These are phyloP conservation scores for Herpailurus yagouaroundi DNA, from an alignment of 2,113 vertebrate genomes.

Conservation along the genomic window DNA sequence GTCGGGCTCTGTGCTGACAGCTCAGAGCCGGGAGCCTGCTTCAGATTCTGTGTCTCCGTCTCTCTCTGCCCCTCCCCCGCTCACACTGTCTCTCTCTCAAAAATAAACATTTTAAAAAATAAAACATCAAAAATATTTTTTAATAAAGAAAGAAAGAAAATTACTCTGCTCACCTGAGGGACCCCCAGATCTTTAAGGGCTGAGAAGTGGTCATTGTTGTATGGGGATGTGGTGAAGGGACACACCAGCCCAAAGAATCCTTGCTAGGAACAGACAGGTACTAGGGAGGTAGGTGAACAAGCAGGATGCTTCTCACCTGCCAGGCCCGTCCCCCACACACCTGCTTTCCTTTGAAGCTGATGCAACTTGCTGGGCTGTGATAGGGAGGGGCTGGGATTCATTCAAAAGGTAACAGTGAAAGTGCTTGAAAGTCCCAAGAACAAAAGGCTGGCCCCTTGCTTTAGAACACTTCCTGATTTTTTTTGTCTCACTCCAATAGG, in stretches of 20 bases:
- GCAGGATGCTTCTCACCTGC: background rate
- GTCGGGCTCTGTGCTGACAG: no score
- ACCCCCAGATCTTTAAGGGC: background rate
- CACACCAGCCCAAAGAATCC: background rate
- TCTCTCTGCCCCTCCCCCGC: no score
- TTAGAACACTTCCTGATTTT: background rate
- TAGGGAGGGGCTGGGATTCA: background rate
- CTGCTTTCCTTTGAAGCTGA: background rate
- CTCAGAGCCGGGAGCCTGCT: no score
- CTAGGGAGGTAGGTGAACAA: background rate
- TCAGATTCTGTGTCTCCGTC: no score
- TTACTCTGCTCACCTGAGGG: background rate
- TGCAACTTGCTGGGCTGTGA: background rate
- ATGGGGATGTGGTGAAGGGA: background rate
- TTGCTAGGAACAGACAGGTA: background rate
- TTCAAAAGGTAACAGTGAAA: background rate
- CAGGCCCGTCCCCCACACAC: background rate
- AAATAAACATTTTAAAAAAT: no score
- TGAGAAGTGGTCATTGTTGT: background rate
- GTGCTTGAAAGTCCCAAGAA: background rate
- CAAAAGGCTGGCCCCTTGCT: background rate
- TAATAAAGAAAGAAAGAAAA: background rate
- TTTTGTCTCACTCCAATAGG: background rate
- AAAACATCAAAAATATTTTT: no score
- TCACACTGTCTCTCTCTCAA: no score